A percentile compares a stretch with the other conserved stretches of the same genome.
phyloP scores from a whole-genome alignment of 1,140 invertebrate species.

The Trichonephila clavipes region DNA sequence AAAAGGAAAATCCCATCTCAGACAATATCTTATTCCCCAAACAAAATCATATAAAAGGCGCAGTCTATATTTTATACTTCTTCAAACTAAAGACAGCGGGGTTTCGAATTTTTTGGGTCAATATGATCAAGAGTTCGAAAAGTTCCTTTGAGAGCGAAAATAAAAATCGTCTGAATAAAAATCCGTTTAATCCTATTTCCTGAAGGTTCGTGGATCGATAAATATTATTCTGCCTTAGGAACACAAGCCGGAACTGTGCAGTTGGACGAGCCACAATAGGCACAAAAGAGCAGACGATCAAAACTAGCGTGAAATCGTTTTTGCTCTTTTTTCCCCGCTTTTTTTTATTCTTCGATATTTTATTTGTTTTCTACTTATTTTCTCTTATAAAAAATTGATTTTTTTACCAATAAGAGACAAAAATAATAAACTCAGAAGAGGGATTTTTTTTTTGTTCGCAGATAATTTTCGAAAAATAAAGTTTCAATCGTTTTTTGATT shows the following conservation, averaged over 20 bases:
- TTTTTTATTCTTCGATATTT: neutral
- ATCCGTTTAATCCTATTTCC: conserved; percentile 55
- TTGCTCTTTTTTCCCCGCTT: neutral
- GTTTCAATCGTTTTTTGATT: neutral
- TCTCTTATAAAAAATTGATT: neutral
- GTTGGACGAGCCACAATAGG: conserved; percentile 25
- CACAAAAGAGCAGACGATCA: conserved; percentile 64
- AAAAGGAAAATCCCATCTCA: neutral
- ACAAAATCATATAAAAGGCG: neutral
- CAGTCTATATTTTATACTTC: neutral
- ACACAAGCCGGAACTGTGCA: conserved; percentile 27
- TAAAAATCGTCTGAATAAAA: conserved; percentile 45
- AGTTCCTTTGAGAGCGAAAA: conserved; percentile 42
- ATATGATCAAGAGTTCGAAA: conserved; percentile 49
- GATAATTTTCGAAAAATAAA: conserved; percentile 26
- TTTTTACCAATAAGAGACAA: neutral
- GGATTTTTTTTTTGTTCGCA: neutral
- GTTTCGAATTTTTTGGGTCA: conserved; percentile 21
- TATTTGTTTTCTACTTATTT: conserved; percentile 4
- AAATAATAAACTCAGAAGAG: neutral
- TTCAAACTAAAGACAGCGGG: neutral
- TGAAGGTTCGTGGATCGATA: conserved; percentile 33
- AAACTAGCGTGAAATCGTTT: conserved; percentile 58
- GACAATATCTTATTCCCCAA: neutral
- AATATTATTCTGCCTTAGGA: conserved; percentile 57